Conservation (phyloP, 2,888 invertebrate genomes). For the Dynastes maya region DNA sequence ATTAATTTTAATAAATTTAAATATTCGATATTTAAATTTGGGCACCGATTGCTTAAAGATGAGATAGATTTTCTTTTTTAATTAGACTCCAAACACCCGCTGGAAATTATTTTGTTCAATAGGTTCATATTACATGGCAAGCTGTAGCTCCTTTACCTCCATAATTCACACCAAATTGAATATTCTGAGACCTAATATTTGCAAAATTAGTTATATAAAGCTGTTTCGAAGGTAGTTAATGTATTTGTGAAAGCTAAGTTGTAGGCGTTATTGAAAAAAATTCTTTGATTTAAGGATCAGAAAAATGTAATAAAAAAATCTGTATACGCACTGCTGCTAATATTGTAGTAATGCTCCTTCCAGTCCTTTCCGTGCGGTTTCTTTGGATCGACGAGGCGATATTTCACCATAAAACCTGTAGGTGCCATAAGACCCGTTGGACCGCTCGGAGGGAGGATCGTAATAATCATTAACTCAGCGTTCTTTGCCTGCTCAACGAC, state of each 20-base stretch:
- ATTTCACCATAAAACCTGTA: slow-evolving; percentile 25
- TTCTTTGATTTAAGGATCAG: neutral
- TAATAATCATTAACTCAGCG: slow-evolving; percentile 61
- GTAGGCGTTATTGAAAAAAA: too few relatives aligned
- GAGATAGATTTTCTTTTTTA: neutral
- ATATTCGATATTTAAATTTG: slow-evolving; percentile 53
- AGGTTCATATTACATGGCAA: too few relatives aligned
- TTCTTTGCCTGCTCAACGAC: slow-evolving; percentile 62
- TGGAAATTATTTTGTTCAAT: neutral
- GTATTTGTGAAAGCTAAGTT: too few relatives aligned
- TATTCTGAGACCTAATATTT: too few relatives aligned
- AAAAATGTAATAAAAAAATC: neutral
- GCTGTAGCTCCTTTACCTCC: too few relatives aligned
- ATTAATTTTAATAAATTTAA: slow-evolving; percentile 56
- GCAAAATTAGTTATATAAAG: too few relatives aligned
- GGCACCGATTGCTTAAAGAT: neutral
- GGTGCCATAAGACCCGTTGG: slow-evolving; percentile 61
- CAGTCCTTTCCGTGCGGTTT: slow-evolving; percentile 57
- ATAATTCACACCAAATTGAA: too few relatives aligned
- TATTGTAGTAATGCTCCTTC: slow-evolving; percentile 57
- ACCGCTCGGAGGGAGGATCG: slow-evolving; percentile 61
- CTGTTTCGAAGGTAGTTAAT: too few relatives aligned
- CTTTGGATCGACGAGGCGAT: slow-evolving; percentile 15
- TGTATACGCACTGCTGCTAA: slow-evolving; percentile 58
- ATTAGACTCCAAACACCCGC: neutral